These are phyloP conservation scores for Cyrtodaria siliqua DNA, from an alignment of 2,888 invertebrate species.

Conservation along the genomic window DNA sequence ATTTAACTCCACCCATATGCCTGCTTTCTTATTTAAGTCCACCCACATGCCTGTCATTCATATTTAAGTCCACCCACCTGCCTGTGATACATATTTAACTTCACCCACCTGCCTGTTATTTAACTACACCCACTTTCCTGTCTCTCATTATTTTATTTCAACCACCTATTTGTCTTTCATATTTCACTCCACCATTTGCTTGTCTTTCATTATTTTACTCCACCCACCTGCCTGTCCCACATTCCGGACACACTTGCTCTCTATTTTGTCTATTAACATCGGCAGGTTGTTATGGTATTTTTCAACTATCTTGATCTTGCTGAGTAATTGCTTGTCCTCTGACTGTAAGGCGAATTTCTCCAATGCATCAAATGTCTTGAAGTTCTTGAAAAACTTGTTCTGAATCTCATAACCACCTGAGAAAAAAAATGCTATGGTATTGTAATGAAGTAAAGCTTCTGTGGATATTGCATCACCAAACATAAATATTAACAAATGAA, in stretches of 20 bases:
- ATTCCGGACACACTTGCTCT: conserved; percentile 72
- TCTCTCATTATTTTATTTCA: background rate
- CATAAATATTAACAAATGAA: no score
- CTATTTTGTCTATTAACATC: conserved; percentile 73
- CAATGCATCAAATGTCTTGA: conserved; percentile 74
- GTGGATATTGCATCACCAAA: no score
- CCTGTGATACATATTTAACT: background rate
- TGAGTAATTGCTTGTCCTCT: conserved; percentile 81
- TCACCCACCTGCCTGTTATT: background rate
- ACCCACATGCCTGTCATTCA: no score
- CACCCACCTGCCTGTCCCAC: conserved; percentile 78
- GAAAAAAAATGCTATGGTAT: conserved; percentile 23
- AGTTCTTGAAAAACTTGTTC: conserved; percentile 77
- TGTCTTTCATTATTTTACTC: background rate
- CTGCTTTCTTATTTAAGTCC: no score
- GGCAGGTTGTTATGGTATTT: conserved; percentile 77
- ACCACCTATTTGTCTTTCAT: background rate
- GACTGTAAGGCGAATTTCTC: conserved; percentile 81
- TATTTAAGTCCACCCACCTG: background rate
- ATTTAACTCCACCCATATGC: background rate
- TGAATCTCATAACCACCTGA: conserved; percentile 62
- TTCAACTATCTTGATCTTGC: conserved; percentile 84
- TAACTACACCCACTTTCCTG: background rate
- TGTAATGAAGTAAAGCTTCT: no score
- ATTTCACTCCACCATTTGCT: background rate